Conservation (phyloP, 2,113 vertebrate genomes). For the Centropus bengalensis region DNA sequence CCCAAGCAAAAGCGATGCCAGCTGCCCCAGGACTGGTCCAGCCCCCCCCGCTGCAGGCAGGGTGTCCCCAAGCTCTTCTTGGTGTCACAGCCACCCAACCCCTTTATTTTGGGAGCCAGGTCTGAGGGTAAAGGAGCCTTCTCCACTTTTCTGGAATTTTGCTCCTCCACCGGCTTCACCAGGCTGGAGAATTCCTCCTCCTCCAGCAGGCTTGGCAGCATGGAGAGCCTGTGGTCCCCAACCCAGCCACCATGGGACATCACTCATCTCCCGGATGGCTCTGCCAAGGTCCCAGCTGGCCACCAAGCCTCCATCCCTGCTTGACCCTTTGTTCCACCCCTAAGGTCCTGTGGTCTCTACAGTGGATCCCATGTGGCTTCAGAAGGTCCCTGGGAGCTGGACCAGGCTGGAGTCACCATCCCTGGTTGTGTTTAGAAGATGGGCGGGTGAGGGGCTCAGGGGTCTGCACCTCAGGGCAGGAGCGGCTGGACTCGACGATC, state of each 20-base stretch:
- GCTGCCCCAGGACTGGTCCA: not conserved
- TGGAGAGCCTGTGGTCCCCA: accelerated
- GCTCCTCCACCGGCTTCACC: not conserved
- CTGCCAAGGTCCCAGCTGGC: not conserved
- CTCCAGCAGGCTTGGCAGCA: not conserved
- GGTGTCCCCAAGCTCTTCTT: not conserved
- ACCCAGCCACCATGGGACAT: accelerated
- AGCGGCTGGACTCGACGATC: too few species aligned
- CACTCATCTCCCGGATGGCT: accelerated
- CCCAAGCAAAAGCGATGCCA: accelerated
- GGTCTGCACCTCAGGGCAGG: too few species aligned
- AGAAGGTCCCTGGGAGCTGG: too few species aligned
- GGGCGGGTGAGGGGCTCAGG: too few species aligned
- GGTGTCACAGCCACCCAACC: not conserved
- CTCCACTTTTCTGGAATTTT: not conserved
- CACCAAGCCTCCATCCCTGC: not conserved
- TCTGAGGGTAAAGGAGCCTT: not conserved
- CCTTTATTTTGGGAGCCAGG: not conserved
- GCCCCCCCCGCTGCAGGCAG: accelerated
- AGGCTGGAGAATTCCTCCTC: not conserved
- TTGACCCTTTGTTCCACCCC: too few species aligned
- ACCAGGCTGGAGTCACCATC: too few species aligned
- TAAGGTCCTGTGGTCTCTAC: too few species aligned
- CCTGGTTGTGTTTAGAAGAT: too few species aligned
- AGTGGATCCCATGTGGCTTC: too few species aligned